Evolutionary conservation across 2,888 invertebrate genomes (phyloP).

Genomic region (Sycophila texana): DNA sequence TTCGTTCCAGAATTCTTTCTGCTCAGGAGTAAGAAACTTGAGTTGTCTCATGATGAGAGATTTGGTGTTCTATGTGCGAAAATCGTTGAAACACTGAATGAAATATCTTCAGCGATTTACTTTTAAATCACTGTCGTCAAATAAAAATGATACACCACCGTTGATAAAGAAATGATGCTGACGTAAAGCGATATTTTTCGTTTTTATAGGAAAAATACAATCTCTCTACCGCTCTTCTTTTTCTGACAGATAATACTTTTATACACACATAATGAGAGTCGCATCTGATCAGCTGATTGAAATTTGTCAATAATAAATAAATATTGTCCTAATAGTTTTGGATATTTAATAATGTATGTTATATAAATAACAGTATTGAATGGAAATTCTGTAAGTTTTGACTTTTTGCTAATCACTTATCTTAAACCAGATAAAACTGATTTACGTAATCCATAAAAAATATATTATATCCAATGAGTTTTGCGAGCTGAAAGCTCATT

Average conservation of each 20-base stretch:
- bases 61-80: background rate
- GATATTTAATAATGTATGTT: too few relatives aligned
- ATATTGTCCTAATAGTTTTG: too few relatives aligned
- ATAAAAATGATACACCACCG: slow-evolving; percentile 18
- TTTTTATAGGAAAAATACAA: background rate
- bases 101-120: background rate
- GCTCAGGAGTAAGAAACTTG: slow-evolving; percentile 74
- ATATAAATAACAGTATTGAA: slow-evolving; percentile 2
- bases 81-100: slow-evolving; percentile 19
- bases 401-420: slow-evolving; percentile 29
- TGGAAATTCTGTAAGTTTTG: slow-evolving; percentile 39
- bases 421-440: slow-evolving; percentile 28
- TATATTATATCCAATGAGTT: slow-evolving; percentile 13
- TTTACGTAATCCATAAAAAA: slow-evolving; percentile 10
- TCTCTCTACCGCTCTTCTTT: background rate
- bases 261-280: background rate
- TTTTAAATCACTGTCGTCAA: slow-evolving; percentile 24
- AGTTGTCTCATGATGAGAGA: slow-evolving; percentile 61
- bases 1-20: slow-evolving; percentile 77
- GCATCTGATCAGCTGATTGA: too few relatives aligned
- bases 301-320: too few relatives aligned
- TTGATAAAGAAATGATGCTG: slow-evolving; percentile 25
- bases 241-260: background rate
- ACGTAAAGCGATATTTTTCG: slow-evolving; percentile 4
- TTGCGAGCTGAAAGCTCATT: background rate